These are phyloP conservation scores for Coregonus ussuriensis DNA, from an alignment of 2,797 vertebrate species.

Conservation along the genomic window DNA sequence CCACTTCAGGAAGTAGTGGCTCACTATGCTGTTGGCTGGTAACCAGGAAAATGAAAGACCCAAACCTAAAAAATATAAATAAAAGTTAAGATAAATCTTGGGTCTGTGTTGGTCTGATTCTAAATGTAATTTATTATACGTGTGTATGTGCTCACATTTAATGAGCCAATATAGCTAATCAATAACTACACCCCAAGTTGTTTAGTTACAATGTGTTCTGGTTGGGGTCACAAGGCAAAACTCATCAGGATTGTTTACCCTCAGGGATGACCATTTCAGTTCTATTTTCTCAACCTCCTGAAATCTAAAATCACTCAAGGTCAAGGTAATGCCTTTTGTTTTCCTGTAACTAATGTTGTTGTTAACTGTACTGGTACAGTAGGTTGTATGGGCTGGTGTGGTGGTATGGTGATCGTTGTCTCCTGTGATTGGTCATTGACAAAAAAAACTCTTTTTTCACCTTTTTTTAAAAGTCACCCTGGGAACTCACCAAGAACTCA, in stretches of 20 bases:
- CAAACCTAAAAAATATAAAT: constrained; percentile 47
- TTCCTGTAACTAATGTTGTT: neutral
- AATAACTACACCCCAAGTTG: neutral
- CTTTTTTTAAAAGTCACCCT: no score
- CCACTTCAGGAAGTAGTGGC: constrained; percentile 70
- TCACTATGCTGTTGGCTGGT: constrained; percentile 72
- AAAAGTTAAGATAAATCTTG: neutral
- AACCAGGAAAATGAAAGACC: constrained; percentile 70
- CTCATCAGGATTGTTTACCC: no score
- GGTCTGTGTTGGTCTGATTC: neutral
- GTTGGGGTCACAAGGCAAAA: neutral
- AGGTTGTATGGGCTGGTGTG: neutral
- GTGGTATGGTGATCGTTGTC: neutral
- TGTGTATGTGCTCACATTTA: neutral
- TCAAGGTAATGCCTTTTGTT: neutral
- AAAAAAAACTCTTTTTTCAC: no score
- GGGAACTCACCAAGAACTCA: neutral
- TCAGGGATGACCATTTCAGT: no score
- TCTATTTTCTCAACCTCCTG: no score
- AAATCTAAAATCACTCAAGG: neutral
- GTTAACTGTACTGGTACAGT: neutral
- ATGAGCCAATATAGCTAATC: neutral
- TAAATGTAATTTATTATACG: neutral
- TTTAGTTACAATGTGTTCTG: neutral
- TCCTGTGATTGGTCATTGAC: neutral